Base-by-base conservation (phyloP, 2,797 vertebrate species). In the Melanotaenia trifasciata region DNA sequence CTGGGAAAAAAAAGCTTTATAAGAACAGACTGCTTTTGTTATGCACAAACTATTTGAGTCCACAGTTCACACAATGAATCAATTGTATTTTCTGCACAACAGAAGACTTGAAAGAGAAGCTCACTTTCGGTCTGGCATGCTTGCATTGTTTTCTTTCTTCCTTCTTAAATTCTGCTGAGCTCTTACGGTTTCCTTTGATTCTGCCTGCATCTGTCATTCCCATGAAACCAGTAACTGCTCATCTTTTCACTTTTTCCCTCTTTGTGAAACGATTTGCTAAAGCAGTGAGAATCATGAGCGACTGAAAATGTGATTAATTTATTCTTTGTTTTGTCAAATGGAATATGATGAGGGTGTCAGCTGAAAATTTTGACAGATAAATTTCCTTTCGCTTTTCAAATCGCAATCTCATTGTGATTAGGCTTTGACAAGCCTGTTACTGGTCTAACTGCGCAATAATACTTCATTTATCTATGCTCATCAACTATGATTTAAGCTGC, bases 181-280 rank as follows among this genome's bases (percentile, higher is more conserved):
- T 76, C 70, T 71, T 66, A 66, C 82, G 78, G 84, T 90, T 90
- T 87, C 67, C 72, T 91, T 89, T 89, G 89, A 92, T 89, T 90
- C 85, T 76, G 75, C 84, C 64, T 87, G 89, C 87, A 83, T 92
- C 88, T 90, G 88, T 73, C 75, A 47, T 80, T 89, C 87, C 86
- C 87, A 75, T 68, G 84, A 89, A 89, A 87, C 83, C 74, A 69
- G 18, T 83, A 84, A 90, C 84, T 87, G 85, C 81, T 76, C 81
- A 71, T 85, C 80, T 86, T 83, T 86, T 88, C 83, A 80, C 82
- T 89, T 89, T 84, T 85, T 92, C 85, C 67, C 60, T 54, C 85
- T 83, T 84, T 81, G 65, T 67, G 67, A 76, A 73, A 70, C 54
- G 36, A 90, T 86, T 74, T 84, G 76, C 77, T 26, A 70, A 83